Evolutionary conservation across 1,140 invertebrate genomes (phyloP).

Genomic region (Macrobrachium rosenbergii): DNA sequence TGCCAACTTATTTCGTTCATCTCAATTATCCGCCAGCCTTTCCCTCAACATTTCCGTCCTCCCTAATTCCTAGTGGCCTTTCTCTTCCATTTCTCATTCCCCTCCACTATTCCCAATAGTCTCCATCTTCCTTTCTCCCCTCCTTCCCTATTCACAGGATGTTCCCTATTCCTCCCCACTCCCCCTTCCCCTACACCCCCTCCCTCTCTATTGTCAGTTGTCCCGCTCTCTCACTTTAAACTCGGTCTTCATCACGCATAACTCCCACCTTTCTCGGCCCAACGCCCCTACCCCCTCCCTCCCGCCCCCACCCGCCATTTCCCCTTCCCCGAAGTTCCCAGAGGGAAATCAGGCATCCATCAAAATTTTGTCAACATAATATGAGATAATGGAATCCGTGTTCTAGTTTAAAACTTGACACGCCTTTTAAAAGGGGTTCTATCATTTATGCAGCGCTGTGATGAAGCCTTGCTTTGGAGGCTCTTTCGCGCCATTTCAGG

Average conservation of each 20-base stretch:
- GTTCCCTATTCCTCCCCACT: not conserved
- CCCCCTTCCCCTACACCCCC: not conserved
- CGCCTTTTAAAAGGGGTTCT: constrained; percentile 51
- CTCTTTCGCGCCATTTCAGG: constrained; percentile 19
- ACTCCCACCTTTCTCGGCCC: not conserved
- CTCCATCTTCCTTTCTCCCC: not conserved
- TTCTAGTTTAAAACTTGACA: constrained; percentile 62
- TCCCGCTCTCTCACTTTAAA: not conserved
- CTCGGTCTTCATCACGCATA: not conserved
- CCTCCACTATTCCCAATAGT: not conserved
- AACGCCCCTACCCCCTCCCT: not conserved
- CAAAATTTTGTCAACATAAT: constrained; percentile 64
- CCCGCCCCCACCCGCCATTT: not conserved
- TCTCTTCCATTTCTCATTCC: not conserved
- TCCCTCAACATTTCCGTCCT: not conserved
- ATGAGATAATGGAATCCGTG: constrained; percentile 60
- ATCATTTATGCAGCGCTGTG: constrained; percentile 55
- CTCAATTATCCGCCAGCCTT: not conserved
- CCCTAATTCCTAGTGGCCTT: not conserved
- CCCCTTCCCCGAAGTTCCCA: constrained; percentile 7
- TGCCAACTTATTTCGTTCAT: not conserved
- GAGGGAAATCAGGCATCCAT: constrained; percentile 60
- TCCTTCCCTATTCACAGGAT: not conserved
- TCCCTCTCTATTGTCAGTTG: not conserved
- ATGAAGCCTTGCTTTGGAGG: constrained; percentile 45